These are phyloP conservation scores for Misgurnus anguillicaudatus DNA, from an alignment of 2,113 vertebrate species.

Conservation along the genomic window DNA sequence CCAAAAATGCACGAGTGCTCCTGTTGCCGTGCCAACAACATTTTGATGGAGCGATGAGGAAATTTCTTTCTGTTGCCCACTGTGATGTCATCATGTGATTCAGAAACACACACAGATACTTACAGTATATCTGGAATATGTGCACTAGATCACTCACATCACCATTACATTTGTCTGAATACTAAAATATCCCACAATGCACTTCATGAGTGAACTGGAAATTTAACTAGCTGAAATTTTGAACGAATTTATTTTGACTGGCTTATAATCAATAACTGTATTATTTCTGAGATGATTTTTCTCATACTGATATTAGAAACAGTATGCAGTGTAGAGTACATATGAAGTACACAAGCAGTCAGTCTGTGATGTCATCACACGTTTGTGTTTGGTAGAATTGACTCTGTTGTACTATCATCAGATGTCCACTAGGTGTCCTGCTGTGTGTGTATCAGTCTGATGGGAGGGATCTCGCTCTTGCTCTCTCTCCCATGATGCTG, in stretches of 20 bases:
- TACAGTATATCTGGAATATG: background rate
- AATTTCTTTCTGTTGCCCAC: background rate
- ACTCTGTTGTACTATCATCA: slow-evolving; percentile 29
- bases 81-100: background rate
- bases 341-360: background rate
- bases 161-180: too few species aligned
- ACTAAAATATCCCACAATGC: background rate
- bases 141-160: background rate
- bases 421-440: slow-evolving; percentile 55
- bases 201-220: background rate
- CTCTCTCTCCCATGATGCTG: background rate
- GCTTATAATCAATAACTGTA: too few species aligned
- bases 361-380: background rate
- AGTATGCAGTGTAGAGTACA: background rate
- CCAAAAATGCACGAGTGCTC: slow-evolving; percentile 1
- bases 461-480: slow-evolving; percentile 22
- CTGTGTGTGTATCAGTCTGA: slow-evolving; percentile 40
- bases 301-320: too few species aligned
- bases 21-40: slow-evolving; percentile 36
- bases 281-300: too few species aligned
- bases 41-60: slow-evolving; percentile 6
- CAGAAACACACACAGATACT: background rate
- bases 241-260: too few species aligned
- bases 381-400: background rate
- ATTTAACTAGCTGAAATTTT: too few species aligned